These are phyloP conservation scores for Tragelaphus strepsiceros DNA, from an alignment of 2,113 vertebrate genomes.

Conservation along the genomic window DNA sequence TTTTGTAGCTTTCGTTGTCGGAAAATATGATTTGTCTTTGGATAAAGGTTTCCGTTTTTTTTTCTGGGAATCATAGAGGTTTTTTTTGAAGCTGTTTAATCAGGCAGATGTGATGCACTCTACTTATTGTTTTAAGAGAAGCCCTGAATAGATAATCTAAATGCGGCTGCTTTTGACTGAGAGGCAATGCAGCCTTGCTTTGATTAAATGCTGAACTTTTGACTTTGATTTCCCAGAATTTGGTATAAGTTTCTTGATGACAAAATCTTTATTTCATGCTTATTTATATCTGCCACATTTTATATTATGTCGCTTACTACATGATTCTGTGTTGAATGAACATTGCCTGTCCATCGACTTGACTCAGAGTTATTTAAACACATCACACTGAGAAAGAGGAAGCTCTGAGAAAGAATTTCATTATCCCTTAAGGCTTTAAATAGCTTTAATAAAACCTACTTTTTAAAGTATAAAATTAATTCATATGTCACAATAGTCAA, in stretches of 20 bases:
- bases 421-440: background rate
- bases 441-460: background rate
- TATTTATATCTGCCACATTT: background rate
- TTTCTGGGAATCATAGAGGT: background rate
- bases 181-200: background rate
- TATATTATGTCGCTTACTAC: background rate
- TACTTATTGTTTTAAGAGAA: background rate
- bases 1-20: background rate
- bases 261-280: background rate
- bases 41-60: background rate
- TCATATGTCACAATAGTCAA: background rate
- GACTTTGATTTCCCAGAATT: background rate
- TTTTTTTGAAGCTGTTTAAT: background rate
- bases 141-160: background rate
- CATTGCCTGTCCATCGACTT: background rate
- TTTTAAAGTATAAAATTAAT: background rate
- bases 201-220: background rate
- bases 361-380: background rate
- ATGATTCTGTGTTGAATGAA: background rate
- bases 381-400: background rate
- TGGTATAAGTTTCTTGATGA: background rate
- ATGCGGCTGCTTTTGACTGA: background rate
- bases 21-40: constrained; percentile 27
- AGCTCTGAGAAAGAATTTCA: background rate
- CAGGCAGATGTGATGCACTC: background rate